These are phyloP conservation scores for Pelagia noctiluca DNA, from an alignment of 30 jellyfish, hydroid and myxozoan species.

Conservation along the genomic window DNA sequence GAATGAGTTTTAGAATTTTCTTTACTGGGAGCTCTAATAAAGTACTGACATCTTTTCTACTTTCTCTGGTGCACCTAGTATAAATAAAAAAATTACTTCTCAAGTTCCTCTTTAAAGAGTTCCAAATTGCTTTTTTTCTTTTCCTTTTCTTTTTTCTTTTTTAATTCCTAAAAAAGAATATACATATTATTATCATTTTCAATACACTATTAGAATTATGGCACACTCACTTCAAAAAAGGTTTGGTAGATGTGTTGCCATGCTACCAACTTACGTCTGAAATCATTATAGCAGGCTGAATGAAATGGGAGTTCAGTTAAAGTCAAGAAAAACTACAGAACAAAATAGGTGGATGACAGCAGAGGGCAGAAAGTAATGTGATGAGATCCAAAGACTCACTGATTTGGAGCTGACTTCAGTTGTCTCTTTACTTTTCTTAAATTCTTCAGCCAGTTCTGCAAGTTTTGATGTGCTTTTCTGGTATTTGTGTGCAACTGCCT, in stretches of 20 bases:
- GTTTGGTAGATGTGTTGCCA: no score
- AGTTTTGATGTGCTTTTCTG: slow-evolving; percentile 84
- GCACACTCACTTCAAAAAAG: no score
- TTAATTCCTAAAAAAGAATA: slow-evolving; percentile 57
- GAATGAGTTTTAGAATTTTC: no score
- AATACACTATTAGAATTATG: no score
- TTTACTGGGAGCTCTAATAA: no score
- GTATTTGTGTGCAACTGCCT: slow-evolving; percentile 31
- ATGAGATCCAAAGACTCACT: slow-evolving; percentile 22
- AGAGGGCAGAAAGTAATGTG: not conserved
- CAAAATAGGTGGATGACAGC: not conserved
- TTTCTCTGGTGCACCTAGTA: not conserved
- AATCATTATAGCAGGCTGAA: no score
- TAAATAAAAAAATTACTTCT: slow-evolving; percentile 43
- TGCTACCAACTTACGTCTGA: no score
- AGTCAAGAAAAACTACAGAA: no score
- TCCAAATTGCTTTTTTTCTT: slow-evolving; percentile 92
- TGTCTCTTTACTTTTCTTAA: slow-evolving; percentile 63
- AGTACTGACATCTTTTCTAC: no score
- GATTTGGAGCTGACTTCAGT: slow-evolving; percentile 17
- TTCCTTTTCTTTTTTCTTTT: slow-evolving; percentile 81
- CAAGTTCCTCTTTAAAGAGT: slow-evolving; percentile 89
- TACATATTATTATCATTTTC: not conserved
- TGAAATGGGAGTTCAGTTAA: no score
- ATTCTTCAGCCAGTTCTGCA: slow-evolving; percentile 90